Conservation (phyloP, 2,888 invertebrate species). For the Thymelicus lineola region DNA sequence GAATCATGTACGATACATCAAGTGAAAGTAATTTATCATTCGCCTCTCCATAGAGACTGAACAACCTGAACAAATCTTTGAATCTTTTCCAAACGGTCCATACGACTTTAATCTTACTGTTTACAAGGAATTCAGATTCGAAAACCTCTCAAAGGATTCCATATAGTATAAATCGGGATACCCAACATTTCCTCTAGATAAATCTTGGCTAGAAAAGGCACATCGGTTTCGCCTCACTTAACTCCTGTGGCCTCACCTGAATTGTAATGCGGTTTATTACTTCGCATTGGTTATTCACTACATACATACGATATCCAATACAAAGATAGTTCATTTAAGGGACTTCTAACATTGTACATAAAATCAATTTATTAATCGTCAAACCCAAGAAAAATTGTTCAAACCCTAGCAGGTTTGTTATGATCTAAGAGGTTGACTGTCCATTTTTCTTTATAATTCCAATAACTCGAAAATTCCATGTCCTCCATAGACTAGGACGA, state of each 20-base stretch:
- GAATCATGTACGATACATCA: slow-evolving; percentile 16
- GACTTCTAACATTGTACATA: too few species aligned
- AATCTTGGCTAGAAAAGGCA: slow-evolving; percentile 33
- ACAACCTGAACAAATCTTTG: slow-evolving; percentile 51
- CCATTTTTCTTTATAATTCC: too few species aligned
- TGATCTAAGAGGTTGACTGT: too few species aligned
- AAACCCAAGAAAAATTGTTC: too few species aligned
- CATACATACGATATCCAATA: too few species aligned
- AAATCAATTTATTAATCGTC: too few species aligned
- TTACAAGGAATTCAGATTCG: slow-evolving; percentile 43
- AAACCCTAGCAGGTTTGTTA: too few species aligned
- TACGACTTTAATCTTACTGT: slow-evolving; percentile 73
- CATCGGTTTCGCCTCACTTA: slow-evolving; percentile 18
- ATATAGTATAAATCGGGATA: slow-evolving; percentile 27
- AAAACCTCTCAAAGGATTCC: slow-evolving; percentile 37
- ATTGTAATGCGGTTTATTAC: slow-evolving; percentile 18
- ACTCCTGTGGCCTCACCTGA: slow-evolving; percentile 19
- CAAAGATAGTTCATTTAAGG: too few species aligned
- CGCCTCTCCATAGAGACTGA: slow-evolving; percentile 19
- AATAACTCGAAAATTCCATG: too few species aligned
- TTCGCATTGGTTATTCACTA: not conserved
- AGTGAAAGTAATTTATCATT: slow-evolving; percentile 31
- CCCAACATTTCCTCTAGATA: slow-evolving; percentile 24
- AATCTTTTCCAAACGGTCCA: slow-evolving; percentile 57
- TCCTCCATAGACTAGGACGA: too few species aligned